Conservation (phyloP, 2,113 vertebrate genomes). For the Hypocryptadius cinnamomeus region DNA sequence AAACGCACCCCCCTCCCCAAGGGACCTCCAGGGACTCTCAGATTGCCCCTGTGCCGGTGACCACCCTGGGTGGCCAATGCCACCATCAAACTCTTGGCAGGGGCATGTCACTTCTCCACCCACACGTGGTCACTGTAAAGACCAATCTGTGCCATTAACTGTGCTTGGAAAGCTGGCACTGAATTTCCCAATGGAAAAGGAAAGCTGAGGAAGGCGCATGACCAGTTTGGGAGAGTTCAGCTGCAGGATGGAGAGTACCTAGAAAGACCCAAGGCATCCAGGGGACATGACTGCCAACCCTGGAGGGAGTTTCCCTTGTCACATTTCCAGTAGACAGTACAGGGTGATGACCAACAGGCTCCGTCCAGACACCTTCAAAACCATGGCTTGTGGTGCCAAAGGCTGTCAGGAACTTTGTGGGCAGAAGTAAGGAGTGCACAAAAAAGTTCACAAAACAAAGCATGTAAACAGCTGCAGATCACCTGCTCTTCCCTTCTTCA, state of each 20-base stretch:
- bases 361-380: not conserved
- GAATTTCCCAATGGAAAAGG: not conserved
- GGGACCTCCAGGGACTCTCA: not conserved
- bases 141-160: not conserved
- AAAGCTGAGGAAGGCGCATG: not conserved
- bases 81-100: not conserved
- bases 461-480: not conserved
- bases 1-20: conserved; percentile 55
- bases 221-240: not conserved
- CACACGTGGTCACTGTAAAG: not conserved
- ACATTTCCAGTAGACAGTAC: not conserved
- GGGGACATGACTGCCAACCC: not conserved
- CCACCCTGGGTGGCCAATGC: not conserved
- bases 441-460: not conserved
- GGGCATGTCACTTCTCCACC: not conserved
- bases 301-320: not conserved
- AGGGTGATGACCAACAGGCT: not conserved
- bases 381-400: not conserved
- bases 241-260: not conserved
- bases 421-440: not conserved
- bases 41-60: not conserved
- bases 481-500: not conserved
- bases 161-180: not conserved
- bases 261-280: not conserved
- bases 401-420: not conserved